These are phyloP conservation scores for Anaspis maculata DNA, from an alignment of 2,888 invertebrate genomes.

Conservation along the genomic window DNA sequence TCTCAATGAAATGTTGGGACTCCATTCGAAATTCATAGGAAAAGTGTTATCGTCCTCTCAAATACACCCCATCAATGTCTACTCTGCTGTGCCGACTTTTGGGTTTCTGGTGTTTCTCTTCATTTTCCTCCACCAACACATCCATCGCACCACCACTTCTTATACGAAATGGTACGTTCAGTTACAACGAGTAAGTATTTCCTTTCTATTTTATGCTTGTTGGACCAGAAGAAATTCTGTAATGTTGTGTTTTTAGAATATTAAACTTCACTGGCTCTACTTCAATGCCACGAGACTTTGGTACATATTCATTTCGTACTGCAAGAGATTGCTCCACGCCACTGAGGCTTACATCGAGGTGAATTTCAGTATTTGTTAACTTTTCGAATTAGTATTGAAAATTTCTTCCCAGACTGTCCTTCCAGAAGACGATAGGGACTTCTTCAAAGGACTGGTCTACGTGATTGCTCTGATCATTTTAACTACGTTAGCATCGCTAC, in stretches of 20 bases:
- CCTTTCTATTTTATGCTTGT: neutral
- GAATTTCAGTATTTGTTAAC: slow-evolving; percentile 9
- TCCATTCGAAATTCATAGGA: slow-evolving; percentile 21
- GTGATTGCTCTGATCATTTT: too few species aligned
- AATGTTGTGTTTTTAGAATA: slow-evolving; percentile 23
- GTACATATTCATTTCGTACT: slow-evolving; percentile 28
- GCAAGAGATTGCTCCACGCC: slow-evolving; percentile 17
- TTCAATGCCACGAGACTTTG: slow-evolving; percentile 32
- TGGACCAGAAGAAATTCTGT: neutral
- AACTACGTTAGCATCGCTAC: slow-evolving; percentile 22
- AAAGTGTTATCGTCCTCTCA: slow-evolving; percentile 17
- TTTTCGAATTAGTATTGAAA: too few species aligned
- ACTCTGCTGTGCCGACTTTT: slow-evolving; percentile 22
- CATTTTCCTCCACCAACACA: slow-evolving; percentile 21
- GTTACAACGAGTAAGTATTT: slow-evolving; percentile 22
- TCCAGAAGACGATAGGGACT: too few species aligned
- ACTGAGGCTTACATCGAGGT: slow-evolving; percentile 20
- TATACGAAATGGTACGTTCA: slow-evolving; percentile 23
- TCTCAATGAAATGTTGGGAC: too few species aligned
- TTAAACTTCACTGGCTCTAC: slow-evolving; percentile 34
- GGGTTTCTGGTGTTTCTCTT: slow-evolving; percentile 24
- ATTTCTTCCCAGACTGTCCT: too few species aligned
- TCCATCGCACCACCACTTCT: slow-evolving; percentile 19
- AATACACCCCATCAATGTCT: slow-evolving; percentile 15
- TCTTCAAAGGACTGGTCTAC: too few species aligned